Conservation (phyloP, 1,140 invertebrate genomes). For the Drosophila eugracilis region DNA sequence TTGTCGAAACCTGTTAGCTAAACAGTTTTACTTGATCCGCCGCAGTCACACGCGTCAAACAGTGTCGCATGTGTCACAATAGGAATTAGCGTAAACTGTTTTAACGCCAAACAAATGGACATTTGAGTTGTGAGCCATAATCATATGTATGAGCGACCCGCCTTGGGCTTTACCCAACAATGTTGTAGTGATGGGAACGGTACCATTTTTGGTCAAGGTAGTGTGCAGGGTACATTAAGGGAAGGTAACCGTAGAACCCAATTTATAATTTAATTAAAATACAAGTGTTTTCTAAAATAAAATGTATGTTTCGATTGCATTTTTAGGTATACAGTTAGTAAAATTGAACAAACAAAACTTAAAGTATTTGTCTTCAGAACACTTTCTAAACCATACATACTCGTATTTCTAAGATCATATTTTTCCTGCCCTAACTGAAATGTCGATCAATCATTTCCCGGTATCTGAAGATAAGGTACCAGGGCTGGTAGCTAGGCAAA, state of each 20-base stretch:
- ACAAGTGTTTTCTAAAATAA: too few relatives aligned
- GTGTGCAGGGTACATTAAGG: background rate
- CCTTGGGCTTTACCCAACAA: constrained; percentile 38
- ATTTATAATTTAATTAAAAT: too few relatives aligned
- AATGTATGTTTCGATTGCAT: too few relatives aligned
- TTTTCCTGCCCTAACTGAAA: background rate
- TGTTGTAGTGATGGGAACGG: background rate
- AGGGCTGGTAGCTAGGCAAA: background rate
- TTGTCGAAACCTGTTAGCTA: constrained; percentile 74
- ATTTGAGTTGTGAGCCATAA: constrained; percentile 27
- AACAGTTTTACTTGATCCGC: constrained; percentile 49
- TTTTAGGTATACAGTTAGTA: too few relatives aligned
- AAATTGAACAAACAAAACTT: too few relatives aligned
- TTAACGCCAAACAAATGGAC: constrained; percentile 65
- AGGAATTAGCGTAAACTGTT: constrained; percentile 82
- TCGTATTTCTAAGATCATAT: background rate
- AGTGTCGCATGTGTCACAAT: constrained; percentile 69
- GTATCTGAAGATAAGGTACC: constrained; percentile 15
- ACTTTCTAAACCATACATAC: too few relatives aligned
- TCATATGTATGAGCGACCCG: constrained; percentile 17
- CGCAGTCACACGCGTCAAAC: constrained; percentile 54
- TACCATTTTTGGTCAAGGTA: constrained; percentile 8
- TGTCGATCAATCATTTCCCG: background rate
- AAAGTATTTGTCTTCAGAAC: too few relatives aligned
- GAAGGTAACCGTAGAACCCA: background rate